Evolutionary conservation across 2,888 invertebrate species (phyloP).

Genomic region (Papilio gigon): DNA sequence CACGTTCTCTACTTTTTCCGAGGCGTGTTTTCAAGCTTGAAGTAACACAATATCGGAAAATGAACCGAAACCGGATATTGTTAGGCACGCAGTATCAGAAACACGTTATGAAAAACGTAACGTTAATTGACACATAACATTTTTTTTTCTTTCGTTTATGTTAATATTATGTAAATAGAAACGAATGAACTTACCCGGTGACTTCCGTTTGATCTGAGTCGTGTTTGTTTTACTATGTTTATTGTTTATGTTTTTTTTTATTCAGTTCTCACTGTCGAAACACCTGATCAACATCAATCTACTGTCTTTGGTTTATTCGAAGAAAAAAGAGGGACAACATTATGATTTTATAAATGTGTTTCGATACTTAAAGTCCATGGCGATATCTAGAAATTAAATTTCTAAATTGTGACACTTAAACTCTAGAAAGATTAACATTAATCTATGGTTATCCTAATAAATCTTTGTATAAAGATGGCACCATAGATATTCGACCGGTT

Average conservation of each 20-base stretch:
- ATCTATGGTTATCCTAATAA: conserved; percentile 7
- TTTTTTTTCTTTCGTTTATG: not conserved
- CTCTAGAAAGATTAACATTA: not conserved
- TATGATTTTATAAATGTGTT: too few relatives aligned
- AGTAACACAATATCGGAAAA: conserved; percentile 28
- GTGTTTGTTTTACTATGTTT: too few relatives aligned
- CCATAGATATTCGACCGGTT: conserved; percentile 29
- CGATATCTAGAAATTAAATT: too few relatives aligned
- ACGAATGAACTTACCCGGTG: too few relatives aligned
- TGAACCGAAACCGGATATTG: conserved; percentile 22
- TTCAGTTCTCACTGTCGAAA: too few relatives aligned
- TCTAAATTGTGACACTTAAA: not conserved
- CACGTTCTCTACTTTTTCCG: not conserved
- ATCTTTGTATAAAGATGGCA: conserved; percentile 22
- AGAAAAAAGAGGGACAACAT: too few relatives aligned
- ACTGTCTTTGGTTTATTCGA: too few relatives aligned
- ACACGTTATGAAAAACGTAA: conserved; percentile 5
- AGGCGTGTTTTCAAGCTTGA: conserved; percentile 23
- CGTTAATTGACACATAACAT: not conserved
- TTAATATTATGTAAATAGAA: not conserved
- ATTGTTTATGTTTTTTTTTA: too few relatives aligned
- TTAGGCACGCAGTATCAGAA: conserved; percentile 1
- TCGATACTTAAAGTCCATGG: too few relatives aligned
- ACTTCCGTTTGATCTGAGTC: too few relatives aligned
- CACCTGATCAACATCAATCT: too few relatives aligned